Evolutionary conservation across 1,140 invertebrate species (phyloP).

Genomic region (Streblospio benedicti): DNA sequence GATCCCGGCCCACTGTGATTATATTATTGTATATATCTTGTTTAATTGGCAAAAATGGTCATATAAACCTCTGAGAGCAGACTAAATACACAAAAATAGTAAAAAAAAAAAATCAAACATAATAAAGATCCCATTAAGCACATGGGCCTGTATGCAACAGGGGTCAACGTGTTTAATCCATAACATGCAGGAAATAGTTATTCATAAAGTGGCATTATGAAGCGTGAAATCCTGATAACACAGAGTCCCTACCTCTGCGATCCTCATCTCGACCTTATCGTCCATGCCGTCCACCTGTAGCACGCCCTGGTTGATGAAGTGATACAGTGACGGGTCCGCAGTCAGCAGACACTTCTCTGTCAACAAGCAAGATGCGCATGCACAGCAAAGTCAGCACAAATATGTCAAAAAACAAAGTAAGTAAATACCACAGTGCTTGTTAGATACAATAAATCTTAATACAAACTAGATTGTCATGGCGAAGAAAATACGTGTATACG

Average conservation of each 20-base stretch:
- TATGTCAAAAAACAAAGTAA: not conserved
- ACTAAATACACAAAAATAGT: no score
- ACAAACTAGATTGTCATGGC: not conserved
- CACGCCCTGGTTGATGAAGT: slow-evolving; percentile 94
- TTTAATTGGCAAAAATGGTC: no score
- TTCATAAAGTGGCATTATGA: no score
- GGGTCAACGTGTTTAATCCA: no score
- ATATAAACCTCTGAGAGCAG: no score
- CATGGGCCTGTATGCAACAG: no score
- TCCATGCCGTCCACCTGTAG: slow-evolving; percentile 90
- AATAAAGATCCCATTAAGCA: no score
- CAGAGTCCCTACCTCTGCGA: slow-evolving; percentile 77
- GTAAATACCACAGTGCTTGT: not conserved
- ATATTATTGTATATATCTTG: no score
- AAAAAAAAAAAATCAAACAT: no score
- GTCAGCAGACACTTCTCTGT: slow-evolving; percentile 75
- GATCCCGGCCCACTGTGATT: no score
- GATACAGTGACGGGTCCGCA: slow-evolving; percentile 74
- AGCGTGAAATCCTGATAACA: not conserved
- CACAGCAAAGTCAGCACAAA: no score
- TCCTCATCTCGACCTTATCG: slow-evolving; percentile 85
- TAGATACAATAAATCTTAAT: not conserved
- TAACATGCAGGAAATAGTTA: no score
- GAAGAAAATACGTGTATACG: not conserved
- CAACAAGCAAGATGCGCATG: slow-evolving; percentile 20